Evolutionary conservation across 2,888 invertebrate species (phyloP), one percentile per base, ranked within the genome.

Genomic region (Toxonevra muliebris): DNA sequence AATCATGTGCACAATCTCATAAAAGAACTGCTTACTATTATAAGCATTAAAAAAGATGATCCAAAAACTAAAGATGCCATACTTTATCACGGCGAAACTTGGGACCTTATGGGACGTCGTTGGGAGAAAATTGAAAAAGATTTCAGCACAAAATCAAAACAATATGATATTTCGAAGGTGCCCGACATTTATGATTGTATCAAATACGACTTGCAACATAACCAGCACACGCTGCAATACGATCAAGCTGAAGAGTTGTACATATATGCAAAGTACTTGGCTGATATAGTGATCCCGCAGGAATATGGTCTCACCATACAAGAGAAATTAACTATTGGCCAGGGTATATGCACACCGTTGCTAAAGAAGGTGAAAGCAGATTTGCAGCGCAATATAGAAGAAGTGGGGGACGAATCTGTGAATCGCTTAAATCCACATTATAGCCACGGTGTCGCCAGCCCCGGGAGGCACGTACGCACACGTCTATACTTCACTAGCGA

Each of bases 131-230:
- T 98, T 65, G 96, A 98, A 82, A 98, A 98, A 85, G 99, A 99
- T 85, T 99, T 99, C 83, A 94, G 93, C 79, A 93, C 94, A 0
- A 97, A 97, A 84, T 93, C 93, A 77, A 94, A 93, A 76, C 89
- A 91, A 50, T 99, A 94, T 85, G 99, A 99, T 84, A 98, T 99
- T 78, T 98, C 97, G 8, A 99, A 99, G 87, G 96, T 99, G 69
- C 98, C 99, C 0, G 99, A 99, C 83, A 99, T 99, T 75, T 99
- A 99, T 81, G 99, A 99, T 87, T 98, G 98, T 83, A 98, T 99
- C 77, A 99, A 99, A 83, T 99, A 97, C 82, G 99, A 99, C 86
- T 87, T 98, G 74, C 98, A 98, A 81, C 99, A 99, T 84, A 99
- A 99, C 85, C 96, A 96, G 80, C 95, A 96, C 79, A 95, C 96